Base-by-base conservation (phyloP, 2,113 vertebrate genomes). In the Caranx ignobilis region DNA sequence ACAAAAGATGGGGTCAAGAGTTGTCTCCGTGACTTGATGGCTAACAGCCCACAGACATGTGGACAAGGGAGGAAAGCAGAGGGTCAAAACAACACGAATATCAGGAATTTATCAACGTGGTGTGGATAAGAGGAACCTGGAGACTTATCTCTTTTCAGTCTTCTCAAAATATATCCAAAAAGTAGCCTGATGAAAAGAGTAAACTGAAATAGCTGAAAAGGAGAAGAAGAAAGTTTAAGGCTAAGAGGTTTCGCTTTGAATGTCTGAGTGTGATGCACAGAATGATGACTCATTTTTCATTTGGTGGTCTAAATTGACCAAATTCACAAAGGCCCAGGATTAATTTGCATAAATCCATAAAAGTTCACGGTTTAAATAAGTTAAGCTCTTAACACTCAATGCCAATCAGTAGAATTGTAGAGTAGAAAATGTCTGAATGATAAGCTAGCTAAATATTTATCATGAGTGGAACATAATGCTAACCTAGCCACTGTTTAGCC, bases 51-150 rank as follows among this genome's bases (percentile, higher is more conserved):
- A 0, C 64, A 5, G 59, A 43, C 21, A 19, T 45, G 41, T 34
- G 12, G 63, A 64, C 43, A 2, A 37, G 10, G 7, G 11, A 71
- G 21, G 26, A 64, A 45, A 57, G 67, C 57, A 61, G 52, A 69
- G 61, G 68, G 75, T 84, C 75, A 71, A 37, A 0, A 0, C 26
- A 26, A 55, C 41, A 47, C 15, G 57, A 10, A 72, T 64, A 35
- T 64, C 11, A 79, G 35, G 68, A 69, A 54, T 73, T 37, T 59
- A 11, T 60, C 77, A 70, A n/a, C 31, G 54, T 26, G 57, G 26
- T 52, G 62, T 64, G 11, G 18, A 73, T 3, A 26, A 31, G 7
- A 47, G 39, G 21, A 15, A 34, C 26, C 8, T n/a, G 32, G 19
- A 16, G 48, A n/a, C 47, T n/a, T 13, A 37, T n/a, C 55, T 26